These are phyloP conservation scores for Anser brachyrhynchus DNA, from an alignment of 2,113 vertebrate species.

Conservation along the genomic window DNA sequence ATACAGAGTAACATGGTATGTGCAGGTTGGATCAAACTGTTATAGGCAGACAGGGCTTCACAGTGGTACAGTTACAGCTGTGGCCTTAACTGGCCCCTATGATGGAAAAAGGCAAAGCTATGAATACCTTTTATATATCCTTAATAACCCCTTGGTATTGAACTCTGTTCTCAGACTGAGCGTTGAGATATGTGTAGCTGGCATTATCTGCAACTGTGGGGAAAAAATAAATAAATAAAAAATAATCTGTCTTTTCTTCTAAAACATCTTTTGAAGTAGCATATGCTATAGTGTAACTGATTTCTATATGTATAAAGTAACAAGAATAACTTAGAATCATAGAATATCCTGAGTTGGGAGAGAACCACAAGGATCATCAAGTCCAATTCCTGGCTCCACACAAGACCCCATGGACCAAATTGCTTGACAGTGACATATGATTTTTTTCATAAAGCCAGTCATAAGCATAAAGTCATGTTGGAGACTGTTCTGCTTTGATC, in stretches of 20 bases:
- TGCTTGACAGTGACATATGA: neutral
- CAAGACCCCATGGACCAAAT: too few species aligned
- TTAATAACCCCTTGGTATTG: neutral
- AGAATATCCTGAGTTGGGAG: too few species aligned
- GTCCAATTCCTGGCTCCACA: too few species aligned
- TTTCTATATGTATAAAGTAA: neutral
- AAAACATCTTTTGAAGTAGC: neutral
- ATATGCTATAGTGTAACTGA: neutral
- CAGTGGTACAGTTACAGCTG: neutral
- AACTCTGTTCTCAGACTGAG: neutral
- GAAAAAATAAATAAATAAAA: neutral
- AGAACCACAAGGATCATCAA: too few species aligned
- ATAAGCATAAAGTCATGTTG: neutral
- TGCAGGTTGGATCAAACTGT: neutral
- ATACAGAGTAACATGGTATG: neutral
- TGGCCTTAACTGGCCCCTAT: neutral
- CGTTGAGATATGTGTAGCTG: neutral
- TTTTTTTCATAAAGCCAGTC: neutral
- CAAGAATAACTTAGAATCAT: neutral
- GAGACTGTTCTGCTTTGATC: neutral
- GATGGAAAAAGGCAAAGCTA: neutral
- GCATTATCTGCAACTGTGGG: neutral
- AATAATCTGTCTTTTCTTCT: neutral
- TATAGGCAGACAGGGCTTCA: neutral
- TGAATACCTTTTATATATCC: neutral